Percentiles rank a stretch among this genome's conserved stretches.
Conservation (phyloP, 2,888 invertebrate species). For the Protophormia terraenovae region DNA sequence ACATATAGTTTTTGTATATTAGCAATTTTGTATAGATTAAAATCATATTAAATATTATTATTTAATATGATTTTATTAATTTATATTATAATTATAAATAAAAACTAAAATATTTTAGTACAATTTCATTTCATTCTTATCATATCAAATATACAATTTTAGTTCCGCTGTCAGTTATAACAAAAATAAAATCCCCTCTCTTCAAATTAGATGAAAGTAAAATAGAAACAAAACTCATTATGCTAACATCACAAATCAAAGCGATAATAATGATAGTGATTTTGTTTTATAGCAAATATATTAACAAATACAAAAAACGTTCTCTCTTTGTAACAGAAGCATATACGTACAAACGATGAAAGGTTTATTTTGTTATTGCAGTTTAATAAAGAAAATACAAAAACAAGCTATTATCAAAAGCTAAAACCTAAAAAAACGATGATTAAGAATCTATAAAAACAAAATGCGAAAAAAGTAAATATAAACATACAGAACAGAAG, state of each 20-base stretch:
- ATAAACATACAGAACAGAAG: background rate
- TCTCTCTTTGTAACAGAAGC: background rate
- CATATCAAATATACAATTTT: constrained; percentile 8
- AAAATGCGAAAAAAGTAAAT: background rate
- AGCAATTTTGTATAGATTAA: background rate
- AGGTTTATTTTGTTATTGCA: no score
- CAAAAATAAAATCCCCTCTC: background rate
- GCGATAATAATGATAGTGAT: background rate
- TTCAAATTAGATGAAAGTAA: no score
- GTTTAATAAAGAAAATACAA: background rate
- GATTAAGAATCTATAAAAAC: background rate
- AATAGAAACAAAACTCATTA: background rate
- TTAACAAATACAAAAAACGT: background rate
- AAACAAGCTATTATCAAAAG: background rate
- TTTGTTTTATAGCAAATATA: background rate
- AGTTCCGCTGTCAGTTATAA: constrained; percentile 27
- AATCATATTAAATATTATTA: no score
- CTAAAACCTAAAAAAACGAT: background rate
- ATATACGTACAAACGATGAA: background rate
- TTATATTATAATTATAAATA: background rate
- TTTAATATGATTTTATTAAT: no score
- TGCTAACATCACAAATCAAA: background rate
- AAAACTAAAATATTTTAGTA: background rate
- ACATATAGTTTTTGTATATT: background rate
- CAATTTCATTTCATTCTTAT: constrained; percentile 37